Evolutionary conservation across 2,113 vertebrate species (phyloP), one percentile per base, ranked within the genome.

Genomic region (Probosciger aterrimus): DNA sequence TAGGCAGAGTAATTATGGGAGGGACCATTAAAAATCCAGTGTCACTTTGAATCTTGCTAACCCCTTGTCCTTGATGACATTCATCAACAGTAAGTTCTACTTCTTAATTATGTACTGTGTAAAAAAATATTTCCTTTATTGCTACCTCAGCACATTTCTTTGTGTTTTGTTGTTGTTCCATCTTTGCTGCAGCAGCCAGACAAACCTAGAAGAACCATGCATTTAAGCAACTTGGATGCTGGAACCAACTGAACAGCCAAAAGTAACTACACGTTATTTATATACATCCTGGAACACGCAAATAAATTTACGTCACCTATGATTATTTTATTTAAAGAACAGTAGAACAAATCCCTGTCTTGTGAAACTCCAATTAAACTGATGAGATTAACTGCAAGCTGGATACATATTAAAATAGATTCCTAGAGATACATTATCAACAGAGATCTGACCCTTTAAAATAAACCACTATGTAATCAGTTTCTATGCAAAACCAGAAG

Each of bases 391-490:
- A 85, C 74, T 53, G 87, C 78, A 82, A 70, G 33, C 37, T 92
- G 65, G 39, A 79, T 81, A 53, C 14, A 55, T 68, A 88, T 35
- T 87, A 77, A 81, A 91, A 92, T 20, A 85, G 69, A 87, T 90
- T 91, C 59, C 67, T 76, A 69, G 25, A 49, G 53, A 44, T 75
- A 30, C 39, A 63, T 86, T 88, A 86, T 78, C 73, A 91, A 81
- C 64, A 84, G 73, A 82, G 41, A 92, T 91, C 60, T 88, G 70
- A 90, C 43, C 23, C 41, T 91, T 73, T 65, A 95, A 95, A 91
- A 94, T 95, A 95, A 87, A 85, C 81, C 55, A 82, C 35, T 30
- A 30, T n/a, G 35, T 60, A 85, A 95, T 63, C 73, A 88, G 78
- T 86, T 90, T 50, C 82, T 86, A 47, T 52, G 60, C 62, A 88